Evolutionary conservation across 2,113 vertebrate genomes (phyloP).

Genomic region (Taxidea taxus): DNA sequence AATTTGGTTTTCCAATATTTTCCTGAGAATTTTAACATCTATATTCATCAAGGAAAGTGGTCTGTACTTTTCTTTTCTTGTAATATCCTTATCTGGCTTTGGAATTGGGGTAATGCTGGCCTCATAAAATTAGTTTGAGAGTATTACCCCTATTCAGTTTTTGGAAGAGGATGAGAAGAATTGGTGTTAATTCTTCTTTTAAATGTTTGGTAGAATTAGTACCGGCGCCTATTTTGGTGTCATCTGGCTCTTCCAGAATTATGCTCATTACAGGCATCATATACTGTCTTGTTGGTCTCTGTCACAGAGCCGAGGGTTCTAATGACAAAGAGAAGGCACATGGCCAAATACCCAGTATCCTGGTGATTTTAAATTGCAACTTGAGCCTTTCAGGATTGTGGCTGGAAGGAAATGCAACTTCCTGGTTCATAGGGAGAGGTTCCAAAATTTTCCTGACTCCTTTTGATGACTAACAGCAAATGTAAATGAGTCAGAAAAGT

Average conservation of each 20-base stretch:
- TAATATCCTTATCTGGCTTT: background rate
- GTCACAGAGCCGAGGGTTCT: background rate
- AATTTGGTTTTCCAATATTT: background rate
- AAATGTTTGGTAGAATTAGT: background rate
- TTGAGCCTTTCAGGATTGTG: constrained; percentile 39
- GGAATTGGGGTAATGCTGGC: background rate
- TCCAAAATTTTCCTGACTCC: constrained; percentile 27
- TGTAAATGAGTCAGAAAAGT: constrained; percentile 53
- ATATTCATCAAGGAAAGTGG: background rate
- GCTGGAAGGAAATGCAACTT: constrained; percentile 60
- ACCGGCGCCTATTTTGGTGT: background rate
- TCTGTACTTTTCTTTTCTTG: background rate
- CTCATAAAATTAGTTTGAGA: background rate
- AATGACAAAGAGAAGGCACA: constrained; percentile 51
- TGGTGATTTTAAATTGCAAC: constrained; percentile 44
- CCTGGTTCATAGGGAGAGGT: constrained; percentile 29
- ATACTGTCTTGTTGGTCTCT: background rate
- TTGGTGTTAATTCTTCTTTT: background rate
- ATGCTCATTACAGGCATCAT: background rate
- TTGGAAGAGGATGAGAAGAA: background rate
- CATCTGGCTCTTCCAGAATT: background rate
- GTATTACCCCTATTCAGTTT: background rate
- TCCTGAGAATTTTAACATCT: background rate
- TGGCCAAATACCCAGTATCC: constrained; percentile 32
- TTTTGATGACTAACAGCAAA: constrained; percentile 56